Conservation (phyloP, 1,140 invertebrate genomes). For the Drosophila nannoptera region DNA sequence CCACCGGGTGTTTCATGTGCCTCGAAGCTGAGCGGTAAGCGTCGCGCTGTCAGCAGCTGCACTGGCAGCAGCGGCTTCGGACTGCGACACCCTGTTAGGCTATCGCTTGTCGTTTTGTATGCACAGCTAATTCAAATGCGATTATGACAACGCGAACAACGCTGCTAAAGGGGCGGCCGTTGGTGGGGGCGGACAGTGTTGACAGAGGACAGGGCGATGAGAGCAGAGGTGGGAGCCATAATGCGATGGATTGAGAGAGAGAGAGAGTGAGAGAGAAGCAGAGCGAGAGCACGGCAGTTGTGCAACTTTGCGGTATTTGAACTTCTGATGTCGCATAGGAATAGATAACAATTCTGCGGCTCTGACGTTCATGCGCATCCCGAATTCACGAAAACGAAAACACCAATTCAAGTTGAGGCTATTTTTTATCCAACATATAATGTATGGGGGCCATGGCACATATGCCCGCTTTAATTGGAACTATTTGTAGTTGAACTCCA, state of each 20-base stretch:
- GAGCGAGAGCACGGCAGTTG: conserved; percentile 23
- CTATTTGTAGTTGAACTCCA: not conserved
- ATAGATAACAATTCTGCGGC: conserved; percentile 51
- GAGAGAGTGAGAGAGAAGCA: conserved; percentile 2
- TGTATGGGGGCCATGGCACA: too few species aligned
- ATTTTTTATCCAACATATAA: too few species aligned
- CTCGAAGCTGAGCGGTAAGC: not conserved
- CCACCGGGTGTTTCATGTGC: conserved; percentile 45
- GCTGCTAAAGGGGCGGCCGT: conserved; percentile 16
- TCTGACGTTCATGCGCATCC: conserved; percentile 43
- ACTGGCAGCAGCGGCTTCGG: not conserved
- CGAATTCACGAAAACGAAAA: conserved; percentile 5
- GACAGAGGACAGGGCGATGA: not conserved
- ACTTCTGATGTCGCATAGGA: conserved; percentile 60
- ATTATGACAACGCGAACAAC: conserved; percentile 74
- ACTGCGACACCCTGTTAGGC: conserved; percentile 50
- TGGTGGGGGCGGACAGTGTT: conserved; percentile 1
- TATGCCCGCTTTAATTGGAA: not conserved
- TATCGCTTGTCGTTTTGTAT: conserved; percentile 52
- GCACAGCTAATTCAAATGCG: conserved; percentile 76
- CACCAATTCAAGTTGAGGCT: not conserved
- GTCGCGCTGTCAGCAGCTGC: not conserved
- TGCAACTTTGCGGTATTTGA: conserved; percentile 73
- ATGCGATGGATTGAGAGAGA: not conserved
- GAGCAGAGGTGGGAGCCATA: not conserved